Conservation (phyloP, 2,888 invertebrate genomes). For the Lasioglossum lativentre region DNA sequence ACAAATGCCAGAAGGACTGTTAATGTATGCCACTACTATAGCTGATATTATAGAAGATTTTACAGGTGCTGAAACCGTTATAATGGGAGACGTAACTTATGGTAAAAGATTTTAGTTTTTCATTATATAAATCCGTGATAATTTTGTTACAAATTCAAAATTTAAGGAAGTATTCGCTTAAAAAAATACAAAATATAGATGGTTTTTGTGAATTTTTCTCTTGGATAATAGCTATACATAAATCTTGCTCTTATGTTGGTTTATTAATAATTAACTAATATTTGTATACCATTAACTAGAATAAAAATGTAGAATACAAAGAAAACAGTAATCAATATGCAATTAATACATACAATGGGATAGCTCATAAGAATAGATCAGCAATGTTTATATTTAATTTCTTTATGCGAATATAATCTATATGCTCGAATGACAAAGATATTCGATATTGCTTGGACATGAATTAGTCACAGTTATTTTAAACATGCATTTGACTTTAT, state of each 20-base stretch:
- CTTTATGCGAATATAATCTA: too few relatives aligned
- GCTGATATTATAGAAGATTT: constrained; percentile 96
- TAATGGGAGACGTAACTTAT: constrained; percentile 99
- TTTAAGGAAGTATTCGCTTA: background rate
- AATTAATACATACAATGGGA: too few relatives aligned
- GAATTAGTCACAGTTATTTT: too few relatives aligned
- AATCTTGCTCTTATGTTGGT: background rate
- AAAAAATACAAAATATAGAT: background rate
- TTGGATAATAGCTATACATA: too few relatives aligned
- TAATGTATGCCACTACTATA: constrained; percentile 96
- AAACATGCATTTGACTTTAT: too few relatives aligned
- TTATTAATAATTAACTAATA: background rate
- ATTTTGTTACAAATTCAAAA: background rate
- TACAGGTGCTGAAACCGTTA: constrained; percentile 95
- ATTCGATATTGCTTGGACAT: background rate
- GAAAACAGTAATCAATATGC: too few relatives aligned
- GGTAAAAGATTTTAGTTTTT: constrained; percentile 83
- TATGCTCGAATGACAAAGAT: background rate
- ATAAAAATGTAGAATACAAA: background rate
- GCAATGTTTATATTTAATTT: background rate
- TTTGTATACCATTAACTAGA: background rate
- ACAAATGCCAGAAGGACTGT: constrained; percentile 98
- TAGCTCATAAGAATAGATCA: background rate
- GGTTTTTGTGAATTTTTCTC: too few relatives aligned
- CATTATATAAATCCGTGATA: background rate